Base-by-base conservation (phyloP, 1,140 invertebrate genomes). In the Tetranychus cinnabarinus region DNA sequence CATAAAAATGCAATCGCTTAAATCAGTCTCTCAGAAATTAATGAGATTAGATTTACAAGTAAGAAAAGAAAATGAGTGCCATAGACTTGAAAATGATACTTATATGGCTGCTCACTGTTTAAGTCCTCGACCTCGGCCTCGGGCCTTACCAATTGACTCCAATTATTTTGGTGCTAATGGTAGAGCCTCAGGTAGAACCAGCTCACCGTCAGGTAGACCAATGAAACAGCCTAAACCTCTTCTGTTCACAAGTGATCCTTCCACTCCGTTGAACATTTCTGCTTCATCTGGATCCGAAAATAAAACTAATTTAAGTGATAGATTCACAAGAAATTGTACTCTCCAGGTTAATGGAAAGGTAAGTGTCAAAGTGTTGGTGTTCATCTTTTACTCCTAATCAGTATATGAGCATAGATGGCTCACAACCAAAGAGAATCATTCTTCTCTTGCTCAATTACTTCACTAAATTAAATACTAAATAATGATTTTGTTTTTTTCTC, bases 311-410 rank as follows among this genome's bases (percentile, higher is more conserved):
- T 59, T 56, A 58, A 66, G 57, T 63, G 63, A 62, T 61, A 60
- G 48, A 52, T 67, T 42, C 62, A 62, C 58, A 58, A 58, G 61
- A 62, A 67, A 62, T 50, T 62, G 61, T 61, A 63, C 59, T 42
- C 42, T 67, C 3, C 63, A 59, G 12, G 60, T 67, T 36, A 61
- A 65, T 59, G 52, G 57, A 56, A 63, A 61, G 36, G 66, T 66
- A 31, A 52, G 12, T n/a, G 15, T 23, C 23, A 23, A 23, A 23
- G 23, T 23, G 23, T 23, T 23, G 23, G 23, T 23, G 23, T 23
- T 23, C 23, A 23, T 23, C 23, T 23, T 23, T 23, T 23, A 23
- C 23, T 23, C 23, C 23, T 23, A 23, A 23, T 23, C 23, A 23
- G 23, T 23, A 23, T 23, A 23, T 23, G 23, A 23, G 23, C 23